A percentile compares a stretch with the other conserved stretches of the same genome.
phyloP scores from a whole-genome alignment of 2,113 vertebrate species.

The Delphinus delphis region DNA sequence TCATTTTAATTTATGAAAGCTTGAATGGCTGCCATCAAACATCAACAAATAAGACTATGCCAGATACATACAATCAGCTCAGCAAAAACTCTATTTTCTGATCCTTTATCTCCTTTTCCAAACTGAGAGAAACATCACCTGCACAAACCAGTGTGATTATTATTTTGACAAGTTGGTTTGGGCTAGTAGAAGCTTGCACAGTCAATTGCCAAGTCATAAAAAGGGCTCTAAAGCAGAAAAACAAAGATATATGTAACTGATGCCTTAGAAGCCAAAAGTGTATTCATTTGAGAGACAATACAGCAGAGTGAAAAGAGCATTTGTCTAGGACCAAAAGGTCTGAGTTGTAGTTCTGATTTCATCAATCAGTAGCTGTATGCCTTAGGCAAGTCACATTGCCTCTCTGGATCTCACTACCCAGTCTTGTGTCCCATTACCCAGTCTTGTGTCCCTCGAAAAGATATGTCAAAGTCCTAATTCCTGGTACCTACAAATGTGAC shows the following conservation, averaged over 20 bases:
- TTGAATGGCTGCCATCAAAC: background rate
- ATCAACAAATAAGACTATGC: background rate
- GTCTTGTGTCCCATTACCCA: background rate
- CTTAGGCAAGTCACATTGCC: background rate
- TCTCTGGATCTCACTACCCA: background rate
- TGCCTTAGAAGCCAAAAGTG: background rate
- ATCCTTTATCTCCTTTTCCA: slow-evolving; percentile 26
- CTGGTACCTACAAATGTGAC: background rate
- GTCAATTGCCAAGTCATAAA: background rate
- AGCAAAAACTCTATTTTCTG: background rate
- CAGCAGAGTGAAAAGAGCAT: background rate
- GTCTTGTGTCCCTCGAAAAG: background rate
- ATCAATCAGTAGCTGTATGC: background rate
- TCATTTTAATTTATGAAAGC: slow-evolving; percentile 3
- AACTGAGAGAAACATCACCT: background rate
- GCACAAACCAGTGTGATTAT: background rate
- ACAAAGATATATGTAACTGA: background rate
- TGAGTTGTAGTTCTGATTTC: background rate
- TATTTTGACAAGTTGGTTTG: background rate
- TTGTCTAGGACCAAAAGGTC: background rate
- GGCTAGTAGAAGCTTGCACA: background rate
- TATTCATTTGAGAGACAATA: background rate
- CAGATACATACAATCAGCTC: background rate
- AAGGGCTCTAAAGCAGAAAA: background rate
- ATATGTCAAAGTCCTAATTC: background rate